Conservation (phyloP, 2,113 vertebrate genomes). For the Zosterops hypoxanthus region DNA sequence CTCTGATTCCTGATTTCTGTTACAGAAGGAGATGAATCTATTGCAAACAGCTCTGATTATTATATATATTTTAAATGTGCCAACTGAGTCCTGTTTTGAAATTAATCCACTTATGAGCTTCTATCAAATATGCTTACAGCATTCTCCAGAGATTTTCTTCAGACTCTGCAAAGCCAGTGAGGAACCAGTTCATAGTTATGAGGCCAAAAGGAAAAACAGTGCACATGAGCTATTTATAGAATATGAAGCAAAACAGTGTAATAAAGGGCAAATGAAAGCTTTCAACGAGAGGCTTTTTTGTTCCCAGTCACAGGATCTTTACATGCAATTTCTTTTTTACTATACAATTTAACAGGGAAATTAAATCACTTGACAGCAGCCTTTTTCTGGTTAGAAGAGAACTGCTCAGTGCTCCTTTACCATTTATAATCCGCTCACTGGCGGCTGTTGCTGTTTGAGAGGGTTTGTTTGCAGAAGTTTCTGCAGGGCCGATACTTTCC, state of each 20-base stretch:
- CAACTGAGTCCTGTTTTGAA: background rate
- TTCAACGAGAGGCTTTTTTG: background rate
- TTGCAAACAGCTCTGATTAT: slow-evolving; percentile 32
- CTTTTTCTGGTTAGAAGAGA: background rate
- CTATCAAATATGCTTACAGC: background rate
- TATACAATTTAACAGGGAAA: background rate
- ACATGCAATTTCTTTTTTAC: slow-evolving; percentile 15
- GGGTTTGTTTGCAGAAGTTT: background rate
- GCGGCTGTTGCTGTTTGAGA: background rate
- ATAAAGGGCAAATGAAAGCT: slow-evolving; percentile 60
- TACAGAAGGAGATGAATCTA: slow-evolving; percentile 43
- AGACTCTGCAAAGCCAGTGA: slow-evolving; percentile 30
- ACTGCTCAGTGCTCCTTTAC: background rate
- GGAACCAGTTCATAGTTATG: slow-evolving; percentile 37
- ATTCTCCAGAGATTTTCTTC: slow-evolving; percentile 16
- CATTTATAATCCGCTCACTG: background rate
- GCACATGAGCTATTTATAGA: slow-evolving; percentile 63
- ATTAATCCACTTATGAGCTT: slow-evolving; percentile 22
- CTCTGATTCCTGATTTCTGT: slow-evolving; percentile 37
- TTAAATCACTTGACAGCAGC: background rate
- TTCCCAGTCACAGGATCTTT: background rate
- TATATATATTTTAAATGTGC: slow-evolving; percentile 3
- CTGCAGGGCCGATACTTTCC: background rate
- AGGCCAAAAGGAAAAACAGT: slow-evolving; percentile 60
- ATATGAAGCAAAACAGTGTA: slow-evolving; percentile 48